These are phyloP conservation scores for Conops quadrifasciatus DNA, from an alignment of 2,888 invertebrate species.

Conservation along the genomic window DNA sequence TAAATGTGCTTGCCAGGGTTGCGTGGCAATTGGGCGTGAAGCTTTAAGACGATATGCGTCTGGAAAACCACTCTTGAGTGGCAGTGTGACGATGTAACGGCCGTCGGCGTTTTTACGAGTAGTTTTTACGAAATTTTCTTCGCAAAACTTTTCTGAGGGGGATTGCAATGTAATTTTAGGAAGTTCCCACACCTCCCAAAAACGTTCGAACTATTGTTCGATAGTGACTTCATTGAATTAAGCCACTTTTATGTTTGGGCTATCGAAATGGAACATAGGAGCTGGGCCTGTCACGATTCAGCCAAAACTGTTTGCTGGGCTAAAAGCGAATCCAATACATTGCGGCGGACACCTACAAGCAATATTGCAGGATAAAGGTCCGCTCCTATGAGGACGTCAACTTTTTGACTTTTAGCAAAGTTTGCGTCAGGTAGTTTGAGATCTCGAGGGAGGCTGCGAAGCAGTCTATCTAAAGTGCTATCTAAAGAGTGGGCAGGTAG, in stretches of 20 bases:
- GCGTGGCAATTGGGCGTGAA: background rate
- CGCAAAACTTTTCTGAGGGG: background rate
- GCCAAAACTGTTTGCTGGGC: background rate
- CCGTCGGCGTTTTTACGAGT: too few species aligned
- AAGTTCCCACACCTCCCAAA: background rate
- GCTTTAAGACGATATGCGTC: background rate
- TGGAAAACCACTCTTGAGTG: background rate
- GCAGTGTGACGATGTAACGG: too few species aligned
- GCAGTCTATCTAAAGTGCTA: background rate
- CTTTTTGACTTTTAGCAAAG: too few species aligned
- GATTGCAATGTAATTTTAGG: background rate
- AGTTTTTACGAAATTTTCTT: too few species aligned
- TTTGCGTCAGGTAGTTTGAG: background rate
- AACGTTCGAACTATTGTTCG: too few species aligned
- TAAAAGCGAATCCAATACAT: background rate
- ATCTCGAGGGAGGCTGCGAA: background rate
- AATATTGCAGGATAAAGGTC: background rate
- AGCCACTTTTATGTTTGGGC: background rate
- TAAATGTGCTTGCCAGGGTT: background rate
- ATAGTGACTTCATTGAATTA: too few species aligned
- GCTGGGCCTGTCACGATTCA: background rate
- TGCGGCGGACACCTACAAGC: background rate
- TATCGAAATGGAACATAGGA: background rate
- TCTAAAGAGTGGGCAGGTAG: background rate
- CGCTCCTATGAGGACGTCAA: background rate